Percentiles rank a stretch among this genome's conserved stretches.
These are phyloP conservation scores for Coenonympha glycerion DNA, from an alignment of 2,888 invertebrate species.

Conservation along the genomic window DNA sequence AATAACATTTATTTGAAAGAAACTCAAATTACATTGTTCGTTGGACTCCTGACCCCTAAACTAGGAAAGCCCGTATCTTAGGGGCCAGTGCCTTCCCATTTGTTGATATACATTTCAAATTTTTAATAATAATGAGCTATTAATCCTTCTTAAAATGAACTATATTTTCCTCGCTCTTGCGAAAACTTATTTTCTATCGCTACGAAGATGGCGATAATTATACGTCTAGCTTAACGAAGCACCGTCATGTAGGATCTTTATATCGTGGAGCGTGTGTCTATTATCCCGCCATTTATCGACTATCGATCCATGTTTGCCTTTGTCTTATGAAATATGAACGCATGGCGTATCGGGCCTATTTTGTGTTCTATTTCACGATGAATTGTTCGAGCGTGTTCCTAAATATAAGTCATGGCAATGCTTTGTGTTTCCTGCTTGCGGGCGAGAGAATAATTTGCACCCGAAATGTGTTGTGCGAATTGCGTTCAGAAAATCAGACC, in stretches of 20 bases:
- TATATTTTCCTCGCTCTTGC: not conserved
- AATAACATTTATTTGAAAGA: no score
- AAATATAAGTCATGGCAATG: slow-evolving; percentile 6
- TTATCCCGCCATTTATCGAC: slow-evolving; percentile 19
- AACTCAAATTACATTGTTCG: no score
- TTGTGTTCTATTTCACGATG: slow-evolving; percentile 9
- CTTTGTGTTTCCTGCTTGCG: not conserved
- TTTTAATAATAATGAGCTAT: no score
- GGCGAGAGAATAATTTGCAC: not conserved
- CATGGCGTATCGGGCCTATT: slow-evolving; percentile 7
- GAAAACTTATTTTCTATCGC: not conserved
- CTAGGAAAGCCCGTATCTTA: no score
- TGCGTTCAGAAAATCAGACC: not conserved
- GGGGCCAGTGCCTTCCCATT: no score
- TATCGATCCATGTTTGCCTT: slow-evolving; percentile 22
- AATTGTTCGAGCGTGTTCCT: slow-evolving; percentile 3
- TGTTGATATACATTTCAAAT: no score
- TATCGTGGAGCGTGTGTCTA: slow-evolving; percentile 8
- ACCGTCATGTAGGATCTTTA: slow-evolving; percentile 12
- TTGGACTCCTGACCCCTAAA: no score
- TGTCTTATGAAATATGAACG: slow-evolving; percentile 25
- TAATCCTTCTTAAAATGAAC: no score
- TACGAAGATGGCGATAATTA: slow-evolving; percentile 5
- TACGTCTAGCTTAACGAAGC: slow-evolving; percentile 13
- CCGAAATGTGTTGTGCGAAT: not conserved